Conservation (phyloP, 2,888 invertebrate genomes). For the Drosophila maculinotata region DNA sequence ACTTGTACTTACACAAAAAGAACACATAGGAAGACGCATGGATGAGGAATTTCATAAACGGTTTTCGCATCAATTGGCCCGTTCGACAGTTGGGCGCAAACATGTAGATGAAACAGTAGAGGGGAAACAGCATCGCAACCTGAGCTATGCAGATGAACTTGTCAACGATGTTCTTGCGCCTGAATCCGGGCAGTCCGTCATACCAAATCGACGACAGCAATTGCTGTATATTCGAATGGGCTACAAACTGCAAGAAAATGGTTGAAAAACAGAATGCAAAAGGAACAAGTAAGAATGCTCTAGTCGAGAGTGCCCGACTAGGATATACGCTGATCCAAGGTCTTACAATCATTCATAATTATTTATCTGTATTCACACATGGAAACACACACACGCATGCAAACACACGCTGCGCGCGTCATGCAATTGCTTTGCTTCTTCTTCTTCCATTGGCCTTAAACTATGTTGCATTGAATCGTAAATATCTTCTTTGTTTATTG, state of each 20-base stretch:
- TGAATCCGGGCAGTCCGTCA: constrained; percentile 97
- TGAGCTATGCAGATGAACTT: constrained; percentile 90
- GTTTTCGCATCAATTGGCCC: constrained; percentile 94
- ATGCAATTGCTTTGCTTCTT: too few relatives aligned
- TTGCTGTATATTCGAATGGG: constrained; percentile 98
- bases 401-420: too few relatives aligned
- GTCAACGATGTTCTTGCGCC: constrained; percentile 91
- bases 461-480: too few relatives aligned
- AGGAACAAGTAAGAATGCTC: too few relatives aligned
- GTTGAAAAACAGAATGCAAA: not conserved
- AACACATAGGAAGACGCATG: constrained; percentile 97
- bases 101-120: constrained; percentile 94
- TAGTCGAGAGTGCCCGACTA: too few relatives aligned
- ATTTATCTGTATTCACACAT: too few relatives aligned
- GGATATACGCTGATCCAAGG: too few relatives aligned
- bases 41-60: constrained; percentile 98
- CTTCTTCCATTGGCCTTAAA: too few relatives aligned
- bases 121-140: constrained; percentile 93
- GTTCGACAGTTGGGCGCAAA: constrained; percentile 92
- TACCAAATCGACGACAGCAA: constrained; percentile 96
- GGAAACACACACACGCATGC: too few relatives aligned
- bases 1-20: constrained; percentile 92
- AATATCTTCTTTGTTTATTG: too few relatives aligned
- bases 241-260: constrained; percentile 90
- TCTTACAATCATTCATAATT: too few relatives aligned